Conservation (phyloP, 2,797 vertebrate species). For the Oreonectes daqikongensis region DNA sequence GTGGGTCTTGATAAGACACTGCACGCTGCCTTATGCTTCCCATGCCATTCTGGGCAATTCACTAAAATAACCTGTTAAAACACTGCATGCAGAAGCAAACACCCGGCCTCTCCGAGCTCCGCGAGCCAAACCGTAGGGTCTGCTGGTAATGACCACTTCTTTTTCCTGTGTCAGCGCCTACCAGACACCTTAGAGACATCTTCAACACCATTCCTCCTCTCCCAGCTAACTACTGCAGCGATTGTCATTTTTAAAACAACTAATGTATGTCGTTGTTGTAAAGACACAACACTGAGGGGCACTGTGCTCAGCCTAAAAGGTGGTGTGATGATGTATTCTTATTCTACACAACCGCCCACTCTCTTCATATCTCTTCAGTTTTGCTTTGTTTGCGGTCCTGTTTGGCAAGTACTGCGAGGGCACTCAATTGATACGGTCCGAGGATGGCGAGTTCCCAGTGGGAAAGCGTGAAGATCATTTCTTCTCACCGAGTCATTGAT, state of each 20-base stretch:
- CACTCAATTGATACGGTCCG: slow-evolving; percentile 17
- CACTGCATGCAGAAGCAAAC: not conserved
- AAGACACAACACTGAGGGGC: slow-evolving; percentile 28
- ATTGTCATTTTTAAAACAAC: slow-evolving; percentile 37
- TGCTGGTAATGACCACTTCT: slow-evolving; percentile 29
- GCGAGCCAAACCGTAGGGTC: slow-evolving; percentile 16
- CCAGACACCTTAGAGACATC: slow-evolving; percentile 41
- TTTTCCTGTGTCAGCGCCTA: slow-evolving; percentile 40
- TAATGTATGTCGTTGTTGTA: slow-evolving; percentile 21
- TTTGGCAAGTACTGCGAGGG: slow-evolving; percentile 10
- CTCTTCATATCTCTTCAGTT: slow-evolving; percentile 27
- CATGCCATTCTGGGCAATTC: slow-evolving; percentile 39
- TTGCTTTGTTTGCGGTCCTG: slow-evolving; percentile 15
- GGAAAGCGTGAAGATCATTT: slow-evolving; percentile 13
- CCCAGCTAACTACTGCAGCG: slow-evolving; percentile 42
- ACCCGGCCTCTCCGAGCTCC: slow-evolving; percentile 4
- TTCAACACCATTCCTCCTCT: slow-evolving; percentile 52
- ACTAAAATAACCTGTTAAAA: slow-evolving; percentile 12
- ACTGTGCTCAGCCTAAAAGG: slow-evolving; percentile 29
- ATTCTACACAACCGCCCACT: slow-evolving; percentile 19
- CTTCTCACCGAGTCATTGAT: slow-evolving; percentile 25
- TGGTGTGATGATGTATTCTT: slow-evolving; percentile 17
- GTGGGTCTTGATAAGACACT: slow-evolving; percentile 24
- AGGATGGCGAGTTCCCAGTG: not conserved
- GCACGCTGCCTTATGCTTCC: slow-evolving; percentile 22